Evolutionary conservation across 2,113 vertebrate genomes (phyloP).

Genomic region (Petromus typicus): DNA sequence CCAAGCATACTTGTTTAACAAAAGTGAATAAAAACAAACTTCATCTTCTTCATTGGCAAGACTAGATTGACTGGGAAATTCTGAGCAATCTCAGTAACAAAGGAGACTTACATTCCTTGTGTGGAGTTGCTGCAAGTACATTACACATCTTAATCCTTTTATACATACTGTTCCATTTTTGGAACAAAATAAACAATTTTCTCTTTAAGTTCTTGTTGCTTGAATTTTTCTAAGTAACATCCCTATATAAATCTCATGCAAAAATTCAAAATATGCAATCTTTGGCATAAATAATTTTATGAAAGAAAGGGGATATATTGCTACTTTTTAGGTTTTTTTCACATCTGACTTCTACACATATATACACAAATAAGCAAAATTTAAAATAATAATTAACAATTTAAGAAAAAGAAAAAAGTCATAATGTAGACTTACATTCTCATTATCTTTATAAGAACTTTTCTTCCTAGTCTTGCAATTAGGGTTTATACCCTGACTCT

Average conservation of each 20-base stretch:
- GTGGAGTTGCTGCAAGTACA: neutral
- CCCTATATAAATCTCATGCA: neutral
- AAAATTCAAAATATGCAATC: neutral
- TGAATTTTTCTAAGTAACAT: neutral
- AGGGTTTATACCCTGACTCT: neutral
- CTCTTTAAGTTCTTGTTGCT: neutral
- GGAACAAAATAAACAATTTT: neutral
- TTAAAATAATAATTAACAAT: neutral
- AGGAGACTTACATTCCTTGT: neutral
- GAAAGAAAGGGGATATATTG: neutral
- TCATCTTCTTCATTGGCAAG: neutral
- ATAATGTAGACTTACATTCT: neutral
- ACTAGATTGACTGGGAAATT: conserved; percentile 39
- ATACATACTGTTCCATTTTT: neutral
- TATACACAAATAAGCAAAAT: neutral
- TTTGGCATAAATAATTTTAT: neutral
- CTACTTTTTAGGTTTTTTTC: conserved; percentile 29
- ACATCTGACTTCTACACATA: neutral
- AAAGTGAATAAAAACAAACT: conserved; percentile 36
- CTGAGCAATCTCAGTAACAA: neutral
- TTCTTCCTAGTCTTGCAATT: neutral
- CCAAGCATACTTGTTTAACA: neutral
- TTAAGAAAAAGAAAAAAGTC: neutral
- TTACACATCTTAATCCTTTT: neutral
- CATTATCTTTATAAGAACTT: neutral